Conservation (phyloP, 2,888 invertebrate species). For the Blastobasis adustella region DNA sequence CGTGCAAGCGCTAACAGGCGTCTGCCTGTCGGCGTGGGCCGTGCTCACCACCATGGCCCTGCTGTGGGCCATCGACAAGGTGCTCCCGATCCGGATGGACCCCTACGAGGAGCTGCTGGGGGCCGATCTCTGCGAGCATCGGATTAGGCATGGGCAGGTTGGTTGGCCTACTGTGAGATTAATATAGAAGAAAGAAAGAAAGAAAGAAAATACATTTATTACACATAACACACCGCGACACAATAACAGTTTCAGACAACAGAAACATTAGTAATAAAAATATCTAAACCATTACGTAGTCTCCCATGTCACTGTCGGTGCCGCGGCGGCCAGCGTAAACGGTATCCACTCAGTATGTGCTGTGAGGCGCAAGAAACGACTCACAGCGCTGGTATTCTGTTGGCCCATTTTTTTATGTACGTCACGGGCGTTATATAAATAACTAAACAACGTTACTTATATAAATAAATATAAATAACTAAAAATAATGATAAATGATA, state of each 20-base stretch:
- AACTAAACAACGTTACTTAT: neutral
- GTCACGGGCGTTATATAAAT: too few relatives aligned
- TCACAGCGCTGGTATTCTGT: too few relatives aligned
- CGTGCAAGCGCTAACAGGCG: constrained; percentile 82
- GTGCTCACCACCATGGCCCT: constrained; percentile 80
- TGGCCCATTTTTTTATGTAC: too few relatives aligned
- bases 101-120: constrained; percentile 90
- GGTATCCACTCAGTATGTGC: too few relatives aligned
- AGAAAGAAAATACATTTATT: too few relatives aligned
- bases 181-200: neutral
- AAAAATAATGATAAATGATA: neutral
- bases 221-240: too few relatives aligned
- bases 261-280: too few relatives aligned
- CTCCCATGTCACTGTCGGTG: too few relatives aligned
- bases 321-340: too few relatives aligned
- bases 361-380: too few relatives aligned
- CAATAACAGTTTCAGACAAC: too few relatives aligned
- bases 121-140: constrained; percentile 92
- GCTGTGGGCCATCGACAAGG: constrained; percentile 85
- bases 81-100: constrained; percentile 90
- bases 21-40: constrained; percentile 86
- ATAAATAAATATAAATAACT: neutral
- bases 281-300: too few relatives aligned
- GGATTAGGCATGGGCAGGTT: constrained; percentile 82
- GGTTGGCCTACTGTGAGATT: neutral